phyloP scores from a whole-genome alignment of 2,888 invertebrate genomes.

The Hyalella azteca region DNA sequence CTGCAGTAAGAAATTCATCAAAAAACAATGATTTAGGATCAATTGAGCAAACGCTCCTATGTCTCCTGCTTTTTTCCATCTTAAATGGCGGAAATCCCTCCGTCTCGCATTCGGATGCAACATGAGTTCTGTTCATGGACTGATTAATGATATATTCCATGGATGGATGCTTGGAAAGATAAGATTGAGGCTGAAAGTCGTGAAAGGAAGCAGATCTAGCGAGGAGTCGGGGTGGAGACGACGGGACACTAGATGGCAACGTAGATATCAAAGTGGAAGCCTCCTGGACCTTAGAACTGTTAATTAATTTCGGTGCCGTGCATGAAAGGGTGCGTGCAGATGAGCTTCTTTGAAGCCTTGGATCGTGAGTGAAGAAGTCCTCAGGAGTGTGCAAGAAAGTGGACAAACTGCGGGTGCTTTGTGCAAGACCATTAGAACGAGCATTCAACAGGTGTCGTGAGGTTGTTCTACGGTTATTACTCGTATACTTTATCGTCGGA shows the following conservation, averaged over 20 bases:
- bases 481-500: neutral
- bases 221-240: neutral
- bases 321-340: slow-evolving; percentile 18
- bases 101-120: too few relatives aligned
- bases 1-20: neutral
- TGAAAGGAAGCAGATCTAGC: slow-evolving; percentile 18
- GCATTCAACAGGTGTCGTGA: neutral
- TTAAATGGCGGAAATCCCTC: neutral
- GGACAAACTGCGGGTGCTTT: neutral
- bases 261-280: too few relatives aligned
- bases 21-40: neutral
- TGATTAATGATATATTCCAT: slow-evolving; percentile 31
- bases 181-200: slow-evolving; percentile 25
- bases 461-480: neutral
- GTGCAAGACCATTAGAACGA: neutral
- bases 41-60: neutral
- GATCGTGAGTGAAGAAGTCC: neutral
- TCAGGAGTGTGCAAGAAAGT: neutral
- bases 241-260: neutral
- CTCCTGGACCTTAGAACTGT: too few relatives aligned
- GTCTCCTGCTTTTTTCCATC: neutral
- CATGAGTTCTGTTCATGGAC: neutral
- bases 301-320: neutral
- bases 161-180: slow-evolving; percentile 37
- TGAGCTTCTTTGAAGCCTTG: neutral